Base-by-base conservation (phyloP, 1,140 invertebrate genomes). In the Venturia canescens region DNA sequence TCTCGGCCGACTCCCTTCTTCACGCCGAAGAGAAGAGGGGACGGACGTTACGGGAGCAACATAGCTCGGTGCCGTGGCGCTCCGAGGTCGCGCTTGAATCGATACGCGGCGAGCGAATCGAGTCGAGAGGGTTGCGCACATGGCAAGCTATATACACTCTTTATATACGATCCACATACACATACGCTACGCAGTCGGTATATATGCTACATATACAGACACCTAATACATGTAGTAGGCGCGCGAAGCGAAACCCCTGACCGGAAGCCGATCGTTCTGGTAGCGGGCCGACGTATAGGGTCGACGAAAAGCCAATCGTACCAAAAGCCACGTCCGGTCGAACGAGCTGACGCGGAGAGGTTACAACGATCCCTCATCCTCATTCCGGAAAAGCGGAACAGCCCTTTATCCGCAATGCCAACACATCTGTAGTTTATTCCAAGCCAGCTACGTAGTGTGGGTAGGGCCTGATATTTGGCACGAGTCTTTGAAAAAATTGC, bases 191-290 rank as follows among this genome's bases (percentile, higher is more conserved):
- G n/a, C 26, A 60, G 9, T 11, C 27, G n/a, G n/a, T n/a, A 60
- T 76, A 11, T 31, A 21, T 29, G 16, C 9, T 11, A 50, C 16
- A 60, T 60, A 38, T 34, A 69, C 31, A 69, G 29, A 21, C 60
- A 63, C 50, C 18, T 34, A 44, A 23, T 60, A 29, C 72, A 53
- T 29, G 21, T 50, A 29, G 48, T 50, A 53, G 48, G 53, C 72
- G 72, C 27, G 72, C 71, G 50, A 60, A 60, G 26, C 50, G 50
- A 79, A 71, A 84, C 85, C 85, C 87, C 84, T 87, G 86, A 89
- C 87, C 88, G 87, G 88, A 88, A 86, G 85, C 87, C 87, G 86
- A 88, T 88, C 87, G 85, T 79, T 79, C 78, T 79, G 4, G 78
- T 34, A 48, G 48, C 26, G 44, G 60, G 76, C 34, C 60, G 53